Evolutionary conservation across 2,888 invertebrate species (phyloP), one percentile per base, ranked within the genome.

Genomic region (Coremacera marginata): DNA sequence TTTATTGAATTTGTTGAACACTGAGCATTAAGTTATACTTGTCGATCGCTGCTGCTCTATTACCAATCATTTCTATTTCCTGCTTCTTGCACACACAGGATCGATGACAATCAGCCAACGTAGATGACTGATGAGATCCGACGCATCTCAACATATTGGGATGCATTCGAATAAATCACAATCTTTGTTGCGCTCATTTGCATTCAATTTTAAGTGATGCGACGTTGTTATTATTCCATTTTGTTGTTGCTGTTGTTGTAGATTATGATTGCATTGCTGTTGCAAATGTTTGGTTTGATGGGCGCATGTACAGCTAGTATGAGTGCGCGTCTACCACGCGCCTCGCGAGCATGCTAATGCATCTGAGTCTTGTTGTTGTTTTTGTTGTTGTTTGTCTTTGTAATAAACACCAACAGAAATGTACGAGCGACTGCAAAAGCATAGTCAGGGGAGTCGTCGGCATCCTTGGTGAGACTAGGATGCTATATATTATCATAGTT

Each of bases 101-200:
- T 34, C 37, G 44, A 67, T 19, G 22, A 49, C n/a, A 67, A 19
- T 25, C 22, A 67, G 3, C 57, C 44, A 71, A 37, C 25, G 44
- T 25, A 22, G 37, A 60, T 60, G 27, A 19, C 44, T 22, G 44
- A 19, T 25, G 34, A 25, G 27, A 14, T 19, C 25, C 19, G 51
- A 51, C 51, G 68, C 68, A 27, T 55, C 55, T 31, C 55, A 68
- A 11, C 49, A 49, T 49, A 27, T 27, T 14, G 11, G 7, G 7
- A 16, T 31, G 63, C 63, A 22, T 16, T 34, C 71, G 60, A 31
- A 31, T 65, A 63, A 63, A 44, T 63, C 73, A 63, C 73, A 65
- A 52, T 73, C 73, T 65, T 85, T 84, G 85, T 84, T 84, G 85
- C 85, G 86, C 87, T 87, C 86, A 87, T 87, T 87, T 87, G 87